These are phyloP conservation scores for Scaptomyza pallida DNA, from an alignment of 1,140 invertebrate species.

Conservation along the genomic window DNA sequence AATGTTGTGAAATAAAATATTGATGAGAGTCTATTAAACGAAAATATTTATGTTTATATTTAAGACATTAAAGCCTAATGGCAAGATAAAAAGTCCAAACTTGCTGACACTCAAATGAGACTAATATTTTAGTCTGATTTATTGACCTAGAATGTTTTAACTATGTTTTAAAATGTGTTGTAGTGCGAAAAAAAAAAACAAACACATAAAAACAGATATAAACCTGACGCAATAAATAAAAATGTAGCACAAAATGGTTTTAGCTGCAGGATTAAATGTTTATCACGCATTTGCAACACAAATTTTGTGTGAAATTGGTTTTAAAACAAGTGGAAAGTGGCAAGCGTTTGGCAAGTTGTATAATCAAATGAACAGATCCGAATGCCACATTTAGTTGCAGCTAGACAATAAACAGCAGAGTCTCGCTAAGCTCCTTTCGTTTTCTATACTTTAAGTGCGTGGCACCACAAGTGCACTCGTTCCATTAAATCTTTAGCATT, in stretches of 20 bases:
- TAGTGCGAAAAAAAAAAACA: too few relatives aligned
- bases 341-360: neutral
- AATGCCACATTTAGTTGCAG: neutral
- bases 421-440: neutral
- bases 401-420: neutral
- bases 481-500: constrained; percentile 16
- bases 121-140: too few relatives aligned
- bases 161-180: too few relatives aligned
- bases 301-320: neutral
- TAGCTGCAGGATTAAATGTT: too few relatives aligned
- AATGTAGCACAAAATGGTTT: too few relatives aligned
- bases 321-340: neutral
- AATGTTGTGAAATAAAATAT: neutral
- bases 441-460: neutral
- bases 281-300: neutral
- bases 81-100: neutral
- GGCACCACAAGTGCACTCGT: constrained; percentile 6
- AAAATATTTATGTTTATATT: neutral
- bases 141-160: too few relatives aligned
- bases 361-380: neutral
- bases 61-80: neutral
- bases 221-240: too few relatives aligned
- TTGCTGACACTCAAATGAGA: neutral
- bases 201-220: too few relatives aligned
- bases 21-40: neutral